phyloP scores from a whole-genome alignment of 2,888 invertebrate species.

The Helicoverpa assulta region DNA sequence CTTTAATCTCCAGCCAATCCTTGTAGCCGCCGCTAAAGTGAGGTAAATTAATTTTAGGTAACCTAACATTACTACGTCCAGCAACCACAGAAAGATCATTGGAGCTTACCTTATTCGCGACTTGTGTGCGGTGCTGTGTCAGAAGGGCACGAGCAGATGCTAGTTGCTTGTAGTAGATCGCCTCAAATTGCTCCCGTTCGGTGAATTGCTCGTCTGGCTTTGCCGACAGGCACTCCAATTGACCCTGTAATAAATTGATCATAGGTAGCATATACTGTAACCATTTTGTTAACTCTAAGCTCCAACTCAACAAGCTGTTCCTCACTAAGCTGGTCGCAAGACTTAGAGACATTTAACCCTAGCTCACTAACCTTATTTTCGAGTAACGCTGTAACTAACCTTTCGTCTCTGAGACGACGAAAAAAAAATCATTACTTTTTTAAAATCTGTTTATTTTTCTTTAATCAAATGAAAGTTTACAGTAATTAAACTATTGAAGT shows the following conservation, averaged over 20 bases:
- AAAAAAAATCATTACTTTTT: no score
- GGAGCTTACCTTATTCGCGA: conserved; percentile 3
- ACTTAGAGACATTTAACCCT: not conserved
- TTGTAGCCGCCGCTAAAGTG: no score
- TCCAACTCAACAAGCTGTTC: conserved; percentile 3
- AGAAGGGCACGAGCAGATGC: conserved; percentile 1
- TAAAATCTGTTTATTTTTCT: no score
- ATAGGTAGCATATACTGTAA: conserved; percentile 9
- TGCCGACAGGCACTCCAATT: conserved; percentile 4
- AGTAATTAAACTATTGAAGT: no score
- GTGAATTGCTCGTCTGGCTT: conserved; percentile 8
- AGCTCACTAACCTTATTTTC: no score
- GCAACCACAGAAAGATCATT: conserved; percentile 4
- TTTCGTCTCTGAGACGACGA: no score
- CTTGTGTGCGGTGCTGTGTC: not conserved
- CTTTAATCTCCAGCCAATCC: no score
- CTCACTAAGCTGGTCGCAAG: conserved; percentile 8
- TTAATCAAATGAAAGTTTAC: no score
- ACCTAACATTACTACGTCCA: not conserved
- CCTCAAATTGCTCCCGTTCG: conserved; percentile 4
- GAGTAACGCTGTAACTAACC: no score
- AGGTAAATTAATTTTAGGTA: no score
- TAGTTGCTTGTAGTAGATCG: not conserved
- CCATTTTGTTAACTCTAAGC: conserved; percentile 9
- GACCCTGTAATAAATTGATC: conserved; percentile 5